Percentiles rank a stretch among this genome's conserved stretches.
phyloP scores from a whole-genome alignment of 2,888 invertebrate species.

The Onchidella celtica region DNA sequence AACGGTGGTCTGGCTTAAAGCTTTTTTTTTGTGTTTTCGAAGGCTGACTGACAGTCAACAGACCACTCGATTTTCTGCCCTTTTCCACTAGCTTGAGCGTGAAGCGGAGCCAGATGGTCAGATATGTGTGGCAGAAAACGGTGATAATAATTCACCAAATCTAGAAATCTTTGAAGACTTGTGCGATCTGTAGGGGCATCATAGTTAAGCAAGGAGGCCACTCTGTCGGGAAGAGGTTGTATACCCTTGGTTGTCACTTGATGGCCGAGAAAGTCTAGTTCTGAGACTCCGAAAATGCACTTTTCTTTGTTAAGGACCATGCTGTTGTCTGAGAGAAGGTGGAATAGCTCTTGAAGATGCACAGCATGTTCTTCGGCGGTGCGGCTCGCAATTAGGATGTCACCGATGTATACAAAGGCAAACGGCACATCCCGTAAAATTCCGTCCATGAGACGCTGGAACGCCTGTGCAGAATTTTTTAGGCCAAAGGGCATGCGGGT shows the following conservation, averaged over 20 bases:
- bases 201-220: constrained; percentile 9
- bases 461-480: constrained; percentile 38
- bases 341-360: constrained; percentile 18
- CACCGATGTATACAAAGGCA: constrained; percentile 28
- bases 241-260: constrained; percentile 28
- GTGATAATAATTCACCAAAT: constrained; percentile 46
- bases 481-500: constrained; percentile 25
- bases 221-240: constrained; percentile 26
- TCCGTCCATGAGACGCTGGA: constrained; percentile 42
- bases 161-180: constrained; percentile 34
- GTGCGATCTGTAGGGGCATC: constrained; percentile 18
- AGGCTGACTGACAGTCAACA: constrained; percentile 27
- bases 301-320: constrained; percentile 40
- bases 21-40: constrained; percentile 37
- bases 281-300: constrained; percentile 32
- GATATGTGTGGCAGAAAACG: constrained; percentile 34
- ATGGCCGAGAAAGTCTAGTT: constrained; percentile 42
- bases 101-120: constrained; percentile 22
- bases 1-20: constrained; percentile 16
- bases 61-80: constrained; percentile 38
- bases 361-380: constrained; percentile 27
- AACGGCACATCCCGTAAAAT: constrained; percentile 26
- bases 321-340: constrained; percentile 30
- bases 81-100: constrained; percentile 41
- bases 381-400: constrained; percentile 20